These are phyloP conservation scores for Drosophila mojavensis DNA, from an alignment of 1,140 invertebrate genomes.

Conservation along the genomic window DNA sequence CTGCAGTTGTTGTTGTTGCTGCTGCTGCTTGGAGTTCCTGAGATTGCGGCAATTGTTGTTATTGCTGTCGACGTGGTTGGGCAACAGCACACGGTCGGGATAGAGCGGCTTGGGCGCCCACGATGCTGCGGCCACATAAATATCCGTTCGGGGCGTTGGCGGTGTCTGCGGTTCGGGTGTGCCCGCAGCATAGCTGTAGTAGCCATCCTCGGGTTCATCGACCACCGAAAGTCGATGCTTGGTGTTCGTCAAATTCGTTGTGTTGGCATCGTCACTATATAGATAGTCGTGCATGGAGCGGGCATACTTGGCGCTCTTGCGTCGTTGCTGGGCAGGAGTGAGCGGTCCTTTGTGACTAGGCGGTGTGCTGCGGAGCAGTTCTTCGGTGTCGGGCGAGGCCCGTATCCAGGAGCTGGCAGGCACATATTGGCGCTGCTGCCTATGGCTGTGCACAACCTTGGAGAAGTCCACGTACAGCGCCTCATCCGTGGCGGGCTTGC, in stretches of 20 bases:
- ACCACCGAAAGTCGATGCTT: slow-evolving; percentile 68
- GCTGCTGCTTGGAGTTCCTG: slow-evolving; percentile 43
- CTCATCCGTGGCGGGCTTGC: slow-evolving; percentile 80
- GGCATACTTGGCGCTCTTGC: slow-evolving; percentile 70
- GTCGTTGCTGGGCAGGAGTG: slow-evolving; percentile 59
- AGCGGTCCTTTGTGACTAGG: slow-evolving; percentile 42
- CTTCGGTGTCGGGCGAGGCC: slow-evolving; percentile 57
- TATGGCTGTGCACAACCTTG: slow-evolving; percentile 72
- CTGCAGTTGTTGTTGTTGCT: slow-evolving; percentile 56
- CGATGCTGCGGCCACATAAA: slow-evolving; percentile 86
- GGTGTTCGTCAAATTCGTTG: slow-evolving; percentile 28
- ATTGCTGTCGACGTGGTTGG: slow-evolving; percentile 43
- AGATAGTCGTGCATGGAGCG: slow-evolving; percentile 80
- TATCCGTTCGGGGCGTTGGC: slow-evolving; percentile 73
- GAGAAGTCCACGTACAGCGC: slow-evolving; percentile 83
- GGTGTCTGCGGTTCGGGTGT: slow-evolving; percentile 64
- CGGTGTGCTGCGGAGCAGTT: slow-evolving; percentile 31
- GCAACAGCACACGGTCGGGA: slow-evolving; percentile 78
- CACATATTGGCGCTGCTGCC: slow-evolving; percentile 64
- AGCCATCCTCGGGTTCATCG: slow-evolving; percentile 77
- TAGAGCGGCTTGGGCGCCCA: slow-evolving; percentile 87
- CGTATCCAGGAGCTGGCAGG: slow-evolving; percentile 72
- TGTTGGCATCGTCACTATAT: slow-evolving; percentile 59
- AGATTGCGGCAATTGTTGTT: slow-evolving; percentile 48
- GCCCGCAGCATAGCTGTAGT: slow-evolving; percentile 76